These are phyloP conservation scores for Platygyra sinensis DNA, from an alignment of 64 coral and sea anemone genomes.

Conservation along the genomic window DNA sequence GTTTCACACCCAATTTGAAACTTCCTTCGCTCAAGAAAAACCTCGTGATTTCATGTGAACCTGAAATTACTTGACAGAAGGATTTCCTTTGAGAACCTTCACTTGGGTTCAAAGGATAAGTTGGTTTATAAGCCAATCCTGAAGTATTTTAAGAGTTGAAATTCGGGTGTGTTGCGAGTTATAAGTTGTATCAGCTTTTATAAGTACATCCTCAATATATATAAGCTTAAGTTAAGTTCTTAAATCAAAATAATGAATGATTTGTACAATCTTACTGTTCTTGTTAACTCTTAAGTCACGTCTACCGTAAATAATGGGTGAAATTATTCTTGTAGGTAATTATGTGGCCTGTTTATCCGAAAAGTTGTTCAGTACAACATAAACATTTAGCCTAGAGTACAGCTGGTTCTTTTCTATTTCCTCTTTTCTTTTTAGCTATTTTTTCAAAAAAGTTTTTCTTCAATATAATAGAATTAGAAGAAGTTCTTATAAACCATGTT, in stretches of 20 bases:
- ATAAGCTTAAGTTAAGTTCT: too few species aligned
- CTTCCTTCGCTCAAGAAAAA: not conserved
- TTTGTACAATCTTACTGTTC: too few species aligned
- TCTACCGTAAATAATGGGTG: too few species aligned
- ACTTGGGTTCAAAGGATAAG: not conserved
- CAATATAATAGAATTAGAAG: too few species aligned
- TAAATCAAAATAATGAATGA: too few species aligned
- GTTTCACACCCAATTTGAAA: constrained; percentile 46
- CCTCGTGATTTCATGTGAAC: constrained; percentile 4
- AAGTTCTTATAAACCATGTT: too few species aligned
- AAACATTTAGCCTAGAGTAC: not conserved
- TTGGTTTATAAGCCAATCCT: not conserved
- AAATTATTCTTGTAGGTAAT: not conserved
- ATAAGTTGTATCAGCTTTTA: too few species aligned
- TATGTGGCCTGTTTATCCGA: not conserved
- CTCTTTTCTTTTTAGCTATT: not conserved
- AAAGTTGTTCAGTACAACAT: not conserved
- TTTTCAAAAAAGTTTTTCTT: not conserved
- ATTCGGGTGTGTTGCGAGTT: too few species aligned
- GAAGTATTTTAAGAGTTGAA: too few species aligned
- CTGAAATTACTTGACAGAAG: not conserved
- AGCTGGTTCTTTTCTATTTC: not conserved
- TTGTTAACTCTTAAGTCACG: too few species aligned
- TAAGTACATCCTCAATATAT: too few species aligned
- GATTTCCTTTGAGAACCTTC: not conserved